A percentile compares a stretch with the other conserved stretches of the same genome.
phyloP scores from a whole-genome alignment of 2,113 vertebrate genomes.

The Geococcyx californianus region DNA sequence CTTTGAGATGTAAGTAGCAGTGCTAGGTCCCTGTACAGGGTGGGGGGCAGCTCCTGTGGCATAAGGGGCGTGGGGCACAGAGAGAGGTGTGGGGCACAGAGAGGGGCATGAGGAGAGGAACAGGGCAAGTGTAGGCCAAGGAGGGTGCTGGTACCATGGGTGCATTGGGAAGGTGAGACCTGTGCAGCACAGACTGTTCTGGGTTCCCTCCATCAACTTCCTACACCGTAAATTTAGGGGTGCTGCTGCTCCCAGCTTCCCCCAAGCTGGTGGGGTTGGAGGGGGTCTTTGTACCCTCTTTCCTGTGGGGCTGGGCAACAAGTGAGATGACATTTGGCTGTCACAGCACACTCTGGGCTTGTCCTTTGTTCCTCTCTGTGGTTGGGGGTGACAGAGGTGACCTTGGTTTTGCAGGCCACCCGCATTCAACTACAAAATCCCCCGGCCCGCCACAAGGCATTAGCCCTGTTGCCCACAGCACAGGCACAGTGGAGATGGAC shows the following conservation, averaged over 20 bases:
- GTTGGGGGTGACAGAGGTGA: neutral
- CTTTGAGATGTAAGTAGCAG: conserved; percentile 59
- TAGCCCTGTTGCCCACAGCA: neutral
- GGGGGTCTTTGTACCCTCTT: neutral
- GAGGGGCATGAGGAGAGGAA: neutral
- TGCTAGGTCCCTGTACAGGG: neutral
- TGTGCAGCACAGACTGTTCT: neutral
- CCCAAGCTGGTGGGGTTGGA: neutral
- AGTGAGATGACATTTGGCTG: neutral
- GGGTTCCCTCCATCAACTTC: neutral
- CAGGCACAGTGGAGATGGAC: neutral
- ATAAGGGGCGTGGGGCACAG: neutral
- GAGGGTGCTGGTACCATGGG: neutral
- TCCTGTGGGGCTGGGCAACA: neutral
- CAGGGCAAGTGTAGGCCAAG: neutral
- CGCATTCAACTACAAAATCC: neutral
- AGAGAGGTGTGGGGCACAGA: neutral
- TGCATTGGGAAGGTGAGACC: neutral
- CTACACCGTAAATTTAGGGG: neutral
- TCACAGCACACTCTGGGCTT: neutral
- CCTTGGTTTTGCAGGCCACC: conserved; percentile 46
- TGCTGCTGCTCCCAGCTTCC: neutral
- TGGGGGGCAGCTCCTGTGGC: neutral
- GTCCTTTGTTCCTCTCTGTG: neutral
- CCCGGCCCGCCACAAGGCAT: conserved; percentile 7